A percentile compares a stretch with the other conserved stretches of the same genome.
Evolutionary conservation across 2,797 vertebrate species (phyloP).

Genomic region (Acanthiza pusilla): DNA sequence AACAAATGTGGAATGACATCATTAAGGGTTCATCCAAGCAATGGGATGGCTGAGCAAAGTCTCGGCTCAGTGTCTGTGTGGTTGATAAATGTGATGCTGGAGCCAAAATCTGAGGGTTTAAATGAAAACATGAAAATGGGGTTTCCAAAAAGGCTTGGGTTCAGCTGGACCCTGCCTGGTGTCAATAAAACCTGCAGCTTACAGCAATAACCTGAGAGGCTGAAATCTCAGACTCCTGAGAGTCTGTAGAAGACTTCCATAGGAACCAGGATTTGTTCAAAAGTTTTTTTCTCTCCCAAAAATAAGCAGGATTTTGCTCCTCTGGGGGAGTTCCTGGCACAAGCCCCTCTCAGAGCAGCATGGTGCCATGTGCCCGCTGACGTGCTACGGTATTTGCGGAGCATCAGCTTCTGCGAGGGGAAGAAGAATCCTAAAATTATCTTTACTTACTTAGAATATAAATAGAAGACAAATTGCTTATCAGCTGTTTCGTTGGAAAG

Average conservation of each 20-base stretch:
- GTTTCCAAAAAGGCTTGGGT: not conserved
- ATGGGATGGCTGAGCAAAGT: not conserved
- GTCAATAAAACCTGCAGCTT: not conserved
- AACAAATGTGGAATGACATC: not conserved
- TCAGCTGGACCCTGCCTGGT: rapidly evolving
- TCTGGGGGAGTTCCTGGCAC: not conserved
- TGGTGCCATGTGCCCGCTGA: rapidly evolving
- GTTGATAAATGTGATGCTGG: not conserved
- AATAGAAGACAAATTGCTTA: not conserved
- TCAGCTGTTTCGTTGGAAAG: not conserved
- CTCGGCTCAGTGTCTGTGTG: not conserved
- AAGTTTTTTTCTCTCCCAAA: not conserved
- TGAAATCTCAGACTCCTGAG: not conserved
- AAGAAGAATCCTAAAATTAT: not conserved
- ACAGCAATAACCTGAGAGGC: rapidly evolving
- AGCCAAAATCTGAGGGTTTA: not conserved
- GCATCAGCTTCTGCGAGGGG: not conserved
- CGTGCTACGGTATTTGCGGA: rapidly evolving
- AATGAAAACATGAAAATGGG: not conserved
- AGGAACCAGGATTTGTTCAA: not conserved
- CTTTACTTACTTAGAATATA: not conserved
- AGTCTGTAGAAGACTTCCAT: not conserved
- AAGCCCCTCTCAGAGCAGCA: not conserved
- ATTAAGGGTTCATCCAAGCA: rapidly evolving
- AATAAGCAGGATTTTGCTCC: not conserved